Base-by-base conservation (phyloP, 1,140 invertebrate genomes). In the Brachionus angularis region DNA sequence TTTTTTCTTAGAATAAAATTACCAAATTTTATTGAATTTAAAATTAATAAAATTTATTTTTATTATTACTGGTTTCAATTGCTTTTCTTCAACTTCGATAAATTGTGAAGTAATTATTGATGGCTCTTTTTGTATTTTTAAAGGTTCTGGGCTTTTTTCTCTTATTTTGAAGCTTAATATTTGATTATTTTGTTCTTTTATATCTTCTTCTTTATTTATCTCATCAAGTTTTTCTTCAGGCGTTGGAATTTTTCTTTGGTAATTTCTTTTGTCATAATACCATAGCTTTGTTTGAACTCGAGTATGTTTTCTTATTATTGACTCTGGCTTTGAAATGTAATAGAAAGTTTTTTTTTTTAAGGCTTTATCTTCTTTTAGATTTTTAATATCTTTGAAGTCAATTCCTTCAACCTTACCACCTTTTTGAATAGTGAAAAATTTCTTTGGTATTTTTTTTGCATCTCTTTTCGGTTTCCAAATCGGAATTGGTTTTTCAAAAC, bases 261-360 rank as follows among this genome's bases (percentile, higher is more conserved):
- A 58, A 33, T 58, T 58, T n/a, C 53, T 31, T 39, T 58, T 58
- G 34, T 58, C 53, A 39, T 58, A 58, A 23, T 58, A 58, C 53
- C 53, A 58, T 12, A 58, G 33, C 8, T 58, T 58, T 21, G 53
- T 58, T 36, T 58, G 53, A 21, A 34, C 33, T n/a, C 39, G 8
- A 10, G 33, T 16, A 14, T n/a, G 18, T 21, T 58, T 58, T 14
- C 39, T 58, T 7, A 39, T n/a, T 12, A 58, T 16, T 18, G 53
- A 58, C 36, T 58, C 53, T 8, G 53, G 53, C 18, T 58, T 58
- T 39, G 36, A 31, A 18, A 58, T 58, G 33, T 10, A 58, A 39
- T 23, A 58, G 2, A 39, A 16, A 12, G 21, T 21, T 5, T 34
- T 18, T 25, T 18, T 23, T 5, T 31, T 31, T 39, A 21, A 39